Conservation (phyloP, 2,888 invertebrate species). For the Morpho helenor region DNA sequence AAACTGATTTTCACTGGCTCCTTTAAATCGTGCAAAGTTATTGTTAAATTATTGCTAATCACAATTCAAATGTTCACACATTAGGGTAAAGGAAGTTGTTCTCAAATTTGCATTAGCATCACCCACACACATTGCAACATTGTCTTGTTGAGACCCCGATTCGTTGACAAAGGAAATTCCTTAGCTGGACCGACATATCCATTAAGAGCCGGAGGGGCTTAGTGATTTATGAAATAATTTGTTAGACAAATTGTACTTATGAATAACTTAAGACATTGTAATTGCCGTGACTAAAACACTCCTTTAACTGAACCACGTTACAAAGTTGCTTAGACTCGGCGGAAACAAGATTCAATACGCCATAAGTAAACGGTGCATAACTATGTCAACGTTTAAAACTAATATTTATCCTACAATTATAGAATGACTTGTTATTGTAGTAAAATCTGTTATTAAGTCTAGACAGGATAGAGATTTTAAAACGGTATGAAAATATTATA, state of each 20-base stretch:
- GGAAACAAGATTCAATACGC: conserved; percentile 14
- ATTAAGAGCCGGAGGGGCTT: conserved; percentile 18
- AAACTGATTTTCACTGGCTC: no score
- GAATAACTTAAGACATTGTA: conserved; percentile 22
- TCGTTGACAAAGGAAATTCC: conserved; percentile 18
- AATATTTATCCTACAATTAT: conserved; percentile 18
- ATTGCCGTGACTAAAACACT: conserved; percentile 12
- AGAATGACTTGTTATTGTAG: conserved; percentile 12
- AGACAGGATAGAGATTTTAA: neutral
- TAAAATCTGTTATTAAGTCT: conserved; percentile 19
- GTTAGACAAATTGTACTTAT: conserved; percentile 24
- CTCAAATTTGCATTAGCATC: conserved; percentile 19
- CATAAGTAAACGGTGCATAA: conserved; percentile 17
- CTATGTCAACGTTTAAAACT: conserved; percentile 15
- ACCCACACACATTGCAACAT: conserved; percentile 21
- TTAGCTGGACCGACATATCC: conserved; percentile 14
- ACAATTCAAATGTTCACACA: no score
- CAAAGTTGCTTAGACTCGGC: conserved; percentile 13
- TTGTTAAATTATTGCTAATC: no score
- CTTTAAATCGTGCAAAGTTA: no score
- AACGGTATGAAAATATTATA: no score
- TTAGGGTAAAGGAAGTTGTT: neutral
- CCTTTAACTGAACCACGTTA: conserved; percentile 5
- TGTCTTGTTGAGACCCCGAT: conserved; percentile 12
- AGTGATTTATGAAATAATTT: conserved; percentile 24